These are phyloP conservation scores for Hyles lineata DNA, from an alignment of 2,888 invertebrate genomes.

Conservation along the genomic window DNA sequence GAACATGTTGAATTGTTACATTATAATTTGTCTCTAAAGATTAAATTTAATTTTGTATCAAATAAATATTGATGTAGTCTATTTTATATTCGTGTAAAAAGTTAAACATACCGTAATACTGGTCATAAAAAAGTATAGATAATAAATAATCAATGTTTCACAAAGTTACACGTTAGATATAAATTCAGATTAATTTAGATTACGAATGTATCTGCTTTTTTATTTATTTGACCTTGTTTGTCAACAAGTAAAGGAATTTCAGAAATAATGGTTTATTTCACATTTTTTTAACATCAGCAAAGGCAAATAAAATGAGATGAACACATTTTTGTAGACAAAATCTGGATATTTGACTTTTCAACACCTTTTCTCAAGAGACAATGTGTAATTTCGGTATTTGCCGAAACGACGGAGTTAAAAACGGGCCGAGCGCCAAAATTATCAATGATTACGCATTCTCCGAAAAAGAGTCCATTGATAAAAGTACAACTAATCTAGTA, in stretches of 20 bases:
- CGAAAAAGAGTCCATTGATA: slow-evolving; percentile 5
- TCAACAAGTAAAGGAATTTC: neutral
- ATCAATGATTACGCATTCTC: slow-evolving; percentile 6
- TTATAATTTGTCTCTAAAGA: no score
- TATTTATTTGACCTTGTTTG: neutral
- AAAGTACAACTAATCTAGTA: neutral
- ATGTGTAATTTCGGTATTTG: slow-evolving; percentile 1
- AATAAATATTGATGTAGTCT: no score
- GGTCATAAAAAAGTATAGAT: no score
- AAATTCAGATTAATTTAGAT: neutral
- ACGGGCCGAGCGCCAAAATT: slow-evolving; percentile 12
- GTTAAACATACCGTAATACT: no score
- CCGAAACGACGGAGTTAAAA: neutral
- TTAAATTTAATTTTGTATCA: no score
- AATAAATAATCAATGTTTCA: no score
- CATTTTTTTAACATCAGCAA: neutral
- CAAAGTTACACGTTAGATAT: neutral
- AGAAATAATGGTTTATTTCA: neutral
- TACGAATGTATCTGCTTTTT: neutral
- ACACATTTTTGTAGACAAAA: neutral
- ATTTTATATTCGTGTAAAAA: no score
- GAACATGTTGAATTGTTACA: no score
- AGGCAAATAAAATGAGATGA: neutral
- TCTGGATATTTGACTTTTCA: neutral
- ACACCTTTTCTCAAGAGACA: slow-evolving; percentile 10